These are phyloP conservation scores for Bostrychus sinensis DNA, from an alignment of 2,113 vertebrate species.

Conservation along the genomic window DNA sequence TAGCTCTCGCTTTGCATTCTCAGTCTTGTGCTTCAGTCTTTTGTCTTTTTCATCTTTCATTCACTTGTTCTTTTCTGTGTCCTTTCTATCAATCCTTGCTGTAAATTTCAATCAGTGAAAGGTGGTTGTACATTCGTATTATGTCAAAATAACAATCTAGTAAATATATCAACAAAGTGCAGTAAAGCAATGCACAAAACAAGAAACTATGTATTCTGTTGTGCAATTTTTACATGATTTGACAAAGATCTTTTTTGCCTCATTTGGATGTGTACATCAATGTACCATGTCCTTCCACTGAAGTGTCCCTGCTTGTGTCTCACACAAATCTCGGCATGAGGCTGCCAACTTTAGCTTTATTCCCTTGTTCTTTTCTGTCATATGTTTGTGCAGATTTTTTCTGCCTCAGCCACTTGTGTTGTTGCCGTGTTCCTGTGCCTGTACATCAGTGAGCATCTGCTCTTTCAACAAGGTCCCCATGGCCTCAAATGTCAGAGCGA, in stretches of 20 bases:
- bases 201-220: constrained; percentile 13
- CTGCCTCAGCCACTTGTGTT: constrained; percentile 70
- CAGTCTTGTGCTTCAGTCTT: constrained; percentile 61
- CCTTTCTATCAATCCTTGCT: constrained; percentile 5
- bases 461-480: constrained; percentile 76
- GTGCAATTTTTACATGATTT: constrained; percentile 22
- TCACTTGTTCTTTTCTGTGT: background rate
- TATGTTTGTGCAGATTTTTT: constrained; percentile 65
- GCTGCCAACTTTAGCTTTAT: constrained; percentile 45
- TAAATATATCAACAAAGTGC: background rate
- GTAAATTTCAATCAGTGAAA: background rate
- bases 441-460: constrained; percentile 77
- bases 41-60: constrained; percentile 48
- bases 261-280: constrained; percentile 11
- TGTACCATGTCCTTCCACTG: constrained; percentile 29
- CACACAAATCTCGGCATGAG: constrained; percentile 43
- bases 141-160: background rate
- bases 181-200: too few species aligned
- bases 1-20: constrained; percentile 59
- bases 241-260: constrained; percentile 6
- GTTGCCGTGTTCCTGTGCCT: constrained; percentile 70
- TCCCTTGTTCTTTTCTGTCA: constrained; percentile 60
- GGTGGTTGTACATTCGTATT: background rate
- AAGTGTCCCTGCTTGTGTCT: constrained; percentile 34
- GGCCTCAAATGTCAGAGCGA: constrained; percentile 79